These are phyloP conservation scores for Pristionchus japonicus DNA, from an alignment of 2,888 invertebrate species.

Conservation along the genomic window DNA sequence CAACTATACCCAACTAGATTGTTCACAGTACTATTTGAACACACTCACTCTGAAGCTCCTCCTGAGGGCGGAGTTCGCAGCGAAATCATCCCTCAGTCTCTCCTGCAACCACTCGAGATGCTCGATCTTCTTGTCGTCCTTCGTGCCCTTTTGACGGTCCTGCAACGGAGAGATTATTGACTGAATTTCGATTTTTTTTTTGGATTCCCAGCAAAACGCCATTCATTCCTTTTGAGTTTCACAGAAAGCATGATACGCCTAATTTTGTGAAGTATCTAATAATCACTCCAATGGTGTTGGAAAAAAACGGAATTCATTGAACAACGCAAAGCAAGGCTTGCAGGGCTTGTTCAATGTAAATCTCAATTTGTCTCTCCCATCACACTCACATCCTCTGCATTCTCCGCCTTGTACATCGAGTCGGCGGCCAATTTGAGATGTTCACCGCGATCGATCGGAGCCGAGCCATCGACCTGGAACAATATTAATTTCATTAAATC, in stretches of 20 bases:
- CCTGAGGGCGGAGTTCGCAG: conserved; percentile 88
- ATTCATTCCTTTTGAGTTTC: too few species aligned
- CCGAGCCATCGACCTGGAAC: conserved; percentile 42
- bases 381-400: conserved; percentile 83
- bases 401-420: conserved; percentile 97
- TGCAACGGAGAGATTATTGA: conserved; percentile 52
- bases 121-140: conserved; percentile 95
- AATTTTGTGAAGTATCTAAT: too few species aligned
- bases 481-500: too few species aligned
- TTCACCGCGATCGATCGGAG: conserved; percentile 84
- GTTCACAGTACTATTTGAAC: too few species aligned
- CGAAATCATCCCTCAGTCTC: conserved; percentile 92
- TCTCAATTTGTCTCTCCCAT: background rate
- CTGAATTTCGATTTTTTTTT: too few species aligned
- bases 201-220: too few species aligned
- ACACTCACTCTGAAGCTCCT: conserved; percentile 86
- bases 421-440: conserved; percentile 92
- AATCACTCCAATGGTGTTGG: too few species aligned
- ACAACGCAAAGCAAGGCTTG: too few species aligned
- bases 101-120: conserved; percentile 85
- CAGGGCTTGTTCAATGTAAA: too few species aligned
- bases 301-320: too few species aligned
- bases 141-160: conserved; percentile 79
- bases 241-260: too few species aligned
- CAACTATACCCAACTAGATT: too few species aligned